Evolutionary conservation across 2,888 invertebrate genomes (phyloP), one percentile per base, ranked within the genome.

Genomic region (Gasteruption jaculator): DNA sequence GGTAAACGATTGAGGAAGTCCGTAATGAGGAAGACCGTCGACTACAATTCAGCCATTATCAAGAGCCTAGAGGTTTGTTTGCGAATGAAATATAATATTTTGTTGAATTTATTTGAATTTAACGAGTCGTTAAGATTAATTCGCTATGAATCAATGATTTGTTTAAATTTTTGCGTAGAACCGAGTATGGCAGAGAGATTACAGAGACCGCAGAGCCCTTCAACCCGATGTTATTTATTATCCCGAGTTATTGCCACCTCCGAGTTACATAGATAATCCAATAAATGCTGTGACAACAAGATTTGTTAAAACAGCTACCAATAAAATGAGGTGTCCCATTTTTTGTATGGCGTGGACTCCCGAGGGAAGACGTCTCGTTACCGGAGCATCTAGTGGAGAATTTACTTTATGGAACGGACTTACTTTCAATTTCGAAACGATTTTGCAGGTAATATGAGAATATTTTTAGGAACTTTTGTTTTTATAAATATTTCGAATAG

Each of bases 381-480:
- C 99, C 2, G 99, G 99, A 7, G 97, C 99, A 15, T 97, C 97
- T 19, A 96, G 96, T 41, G 99, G 99, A 30, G 99, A 99, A 74
- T 99, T 99, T 66, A 99, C 99, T 0, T 76, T 99, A 3, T 99
- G 99, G 99, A 99, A 99, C 77, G 99, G 99, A 20, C 80, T 99
- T 19, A 99, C 97, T n/a, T 99, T 99, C 74, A 99, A 99, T 76
- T 99, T 99, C 76, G 99, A 99, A 77, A 99, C 99, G n/a, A 99
- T 99, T 71, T 77, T 99, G 34, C 99, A 99, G 82, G 91, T 91
- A 71, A 61, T 67, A 61, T 22, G n/a, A n/a, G n/a, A n/a, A n/a
- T n/a, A n/a, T n/a, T n/a, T n/a, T n/a, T n/a, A n/a, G n/a, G n/a
- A n/a, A n/a, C n/a, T n/a, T n/a, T n/a, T n/a, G n/a, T n/a, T n/a